Evolutionary conservation across 2,797 vertebrate genomes (phyloP), one percentile per base, ranked within the genome.

Genomic region (Muscicapa comitata): DNA sequence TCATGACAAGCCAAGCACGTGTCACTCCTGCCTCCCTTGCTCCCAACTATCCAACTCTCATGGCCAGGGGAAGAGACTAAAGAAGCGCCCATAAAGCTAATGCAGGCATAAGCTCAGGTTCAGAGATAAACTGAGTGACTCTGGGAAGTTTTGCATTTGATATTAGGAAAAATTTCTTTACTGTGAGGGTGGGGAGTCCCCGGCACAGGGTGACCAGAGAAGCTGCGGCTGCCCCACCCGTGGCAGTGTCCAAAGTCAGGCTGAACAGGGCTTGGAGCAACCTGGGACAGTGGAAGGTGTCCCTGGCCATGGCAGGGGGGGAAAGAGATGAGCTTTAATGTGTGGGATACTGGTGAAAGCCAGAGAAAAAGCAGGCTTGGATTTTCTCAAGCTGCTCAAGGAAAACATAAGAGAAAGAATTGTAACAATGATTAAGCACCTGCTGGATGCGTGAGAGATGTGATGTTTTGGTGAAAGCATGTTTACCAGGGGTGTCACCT

Each of bases 251-350:
- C 53, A 53, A 21, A 18, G 45, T 4, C 33, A n/a, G 9, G 45
- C 0, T 53, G 66, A 35, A 84, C 0, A 0, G 23, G 58, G 7
- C 9, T 42, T 66, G 58, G 58, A 66, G 26, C 33, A 65, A 0
- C 21, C 45, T 58, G 33, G 15, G 1, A 0, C 5, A 5, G 33
- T 47, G 38, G 33, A 65, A 65, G 31, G 13, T 24, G 58, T 19
- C 17, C 37, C 38, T 40, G 17, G 17, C 28, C 14, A 29, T 3
- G 25, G 33, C n/a, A 51, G 12, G 3, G 45, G 1, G 65, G 21
- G 25, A 28, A 47, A 4, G 4, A 53, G 38, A 58, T 35, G 9
- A 21, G 16, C 15, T 71, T 51, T 38, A 31, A 45, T 23, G 43
- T 45, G 43, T 21, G 45, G 45, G 12, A 45, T 45, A 23, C 43